These are phyloP conservation scores for Alsophila aescularia DNA, from an alignment of 2,888 invertebrate genomes.

Conservation along the genomic window DNA sequence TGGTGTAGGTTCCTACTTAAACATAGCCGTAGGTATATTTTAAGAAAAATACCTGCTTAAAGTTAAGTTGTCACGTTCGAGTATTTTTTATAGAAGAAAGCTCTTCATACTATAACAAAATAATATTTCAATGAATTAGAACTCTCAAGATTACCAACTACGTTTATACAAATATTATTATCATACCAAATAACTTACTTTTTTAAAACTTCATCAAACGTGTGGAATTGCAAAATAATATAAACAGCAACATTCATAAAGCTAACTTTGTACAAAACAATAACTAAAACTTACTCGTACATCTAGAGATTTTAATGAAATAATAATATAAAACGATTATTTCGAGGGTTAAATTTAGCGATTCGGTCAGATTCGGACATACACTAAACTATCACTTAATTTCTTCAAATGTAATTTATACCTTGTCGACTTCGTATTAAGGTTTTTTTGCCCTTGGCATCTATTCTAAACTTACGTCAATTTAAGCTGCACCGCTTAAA, in stretches of 20 bases:
- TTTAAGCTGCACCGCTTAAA: too few species aligned
- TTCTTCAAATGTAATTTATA: too few species aligned
- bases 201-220: slow-evolving; percentile 1
- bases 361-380: too few species aligned
- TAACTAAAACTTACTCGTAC: slow-evolving; percentile 27
- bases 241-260: slow-evolving; percentile 44
- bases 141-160: background rate
- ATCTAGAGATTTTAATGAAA: background rate
- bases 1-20: too few species aligned
- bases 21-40: background rate
- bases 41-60: slow-evolving; percentile 31
- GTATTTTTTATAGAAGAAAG: slow-evolving; percentile 37
- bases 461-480: too few species aligned
- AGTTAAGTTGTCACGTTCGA: slow-evolving; percentile 44
- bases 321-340: background rate
- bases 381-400: too few species aligned
- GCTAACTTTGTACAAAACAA: slow-evolving; percentile 38
- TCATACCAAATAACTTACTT: slow-evolving; percentile 3
- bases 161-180: slow-evolving; percentile 11
- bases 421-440: too few species aligned
- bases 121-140: background rate
- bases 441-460: too few species aligned
- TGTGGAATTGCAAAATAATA: background rate
- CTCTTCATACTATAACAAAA: slow-evolving; percentile 8
- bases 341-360: too few species aligned